Percentiles rank a stretch among this genome's conserved stretches.
phyloP scores from a whole-genome alignment of 2,888 invertebrate species.

The Hemaris fuciformis region DNA sequence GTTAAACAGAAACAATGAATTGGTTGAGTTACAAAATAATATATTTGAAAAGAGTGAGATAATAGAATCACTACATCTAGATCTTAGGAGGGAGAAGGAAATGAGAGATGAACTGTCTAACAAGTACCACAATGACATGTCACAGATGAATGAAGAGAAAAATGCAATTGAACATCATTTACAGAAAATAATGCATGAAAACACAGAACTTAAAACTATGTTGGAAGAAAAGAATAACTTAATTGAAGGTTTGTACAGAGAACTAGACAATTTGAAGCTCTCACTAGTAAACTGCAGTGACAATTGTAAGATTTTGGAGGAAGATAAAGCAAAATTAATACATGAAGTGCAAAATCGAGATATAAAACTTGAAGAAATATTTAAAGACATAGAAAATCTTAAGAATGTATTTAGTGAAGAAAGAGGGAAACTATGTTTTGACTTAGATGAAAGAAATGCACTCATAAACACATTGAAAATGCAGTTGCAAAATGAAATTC shows the following conservation, averaged over 20 bases:
- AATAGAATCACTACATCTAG: conserved; percentile 53
- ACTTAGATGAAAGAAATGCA: conserved; percentile 52
- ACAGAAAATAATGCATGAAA: conserved; percentile 42
- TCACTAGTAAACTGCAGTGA: conserved; percentile 36
- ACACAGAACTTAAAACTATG: conserved; percentile 39
- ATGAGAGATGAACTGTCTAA: conserved; percentile 39
- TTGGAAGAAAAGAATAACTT: conserved; percentile 36
- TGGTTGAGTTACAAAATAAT: conserved; percentile 66
- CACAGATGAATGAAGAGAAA: conserved; percentile 37
- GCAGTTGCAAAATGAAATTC: conserved; percentile 56
- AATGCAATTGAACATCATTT: conserved; percentile 38
- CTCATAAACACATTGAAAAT: conserved; percentile 48
- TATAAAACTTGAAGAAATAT: conserved; percentile 36
- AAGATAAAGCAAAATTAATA: conserved; percentile 39
- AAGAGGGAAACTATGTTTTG: conserved; percentile 40
- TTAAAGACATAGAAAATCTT: conserved; percentile 46
- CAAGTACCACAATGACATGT: conserved; percentile 44
- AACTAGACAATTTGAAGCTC: conserved; percentile 41
- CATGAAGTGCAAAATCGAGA: conserved; percentile 45
- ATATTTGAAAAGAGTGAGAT: conserved; percentile 58
- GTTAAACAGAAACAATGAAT: conserved; percentile 65
- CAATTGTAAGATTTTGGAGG: conserved; percentile 41
- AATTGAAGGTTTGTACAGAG: conserved; percentile 44
- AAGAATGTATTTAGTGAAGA: conserved; percentile 41
- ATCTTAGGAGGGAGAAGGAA: conserved; percentile 54